Base-by-base conservation (phyloP, 2,797 vertebrate genomes). In the Trachurus trachurus region DNA sequence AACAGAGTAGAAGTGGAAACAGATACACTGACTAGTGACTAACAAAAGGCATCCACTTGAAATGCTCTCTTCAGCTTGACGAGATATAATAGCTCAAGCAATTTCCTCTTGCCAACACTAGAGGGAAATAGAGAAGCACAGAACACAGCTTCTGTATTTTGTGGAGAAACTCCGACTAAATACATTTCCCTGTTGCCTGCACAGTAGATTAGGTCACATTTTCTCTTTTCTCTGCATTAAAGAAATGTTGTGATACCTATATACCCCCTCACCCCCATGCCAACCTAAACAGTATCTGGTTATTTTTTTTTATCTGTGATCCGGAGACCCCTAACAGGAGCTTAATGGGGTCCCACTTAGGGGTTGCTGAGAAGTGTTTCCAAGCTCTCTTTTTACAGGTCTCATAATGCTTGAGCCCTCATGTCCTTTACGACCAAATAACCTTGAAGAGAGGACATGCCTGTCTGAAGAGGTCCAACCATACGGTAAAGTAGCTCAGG, bases 71-170 rank as follows among this genome's bases (percentile, higher is more conserved):
- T 73, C 59, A 54, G 1, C 58, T 62, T 52, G 7, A 52, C 11
- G 11, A 59, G 66, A 31, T 53, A 22, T 0, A 58, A 59, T 5
- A 37, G 34, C 7, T 37, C 52, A 47, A 40, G 52, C 22, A 34
- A 11, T 82, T 85, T 78, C 70, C 40, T 73, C 45, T 37, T 75
- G 11, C 44, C 42, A 57, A 68, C 85, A 59, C 81, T 52, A 86
- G 86, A 86, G 84, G 87, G 86, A 68, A 72, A 66, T 49, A 88
- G 57, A 92, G 84, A 69, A 31, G 6, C 78, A 78, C 12, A 26
- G 12, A 76, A 67, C 21, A 17, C 12, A 17, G 16, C 52, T 56
- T 57, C 2, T 19, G 45, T 47, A 19, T 7, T 47, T 47, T 9
- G 37, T 61, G 26, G 34, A 17, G 66, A 71, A 56, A 19, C 47